Base-by-base conservation (phyloP, 2,888 invertebrate species). In the Gortyna flavago region DNA sequence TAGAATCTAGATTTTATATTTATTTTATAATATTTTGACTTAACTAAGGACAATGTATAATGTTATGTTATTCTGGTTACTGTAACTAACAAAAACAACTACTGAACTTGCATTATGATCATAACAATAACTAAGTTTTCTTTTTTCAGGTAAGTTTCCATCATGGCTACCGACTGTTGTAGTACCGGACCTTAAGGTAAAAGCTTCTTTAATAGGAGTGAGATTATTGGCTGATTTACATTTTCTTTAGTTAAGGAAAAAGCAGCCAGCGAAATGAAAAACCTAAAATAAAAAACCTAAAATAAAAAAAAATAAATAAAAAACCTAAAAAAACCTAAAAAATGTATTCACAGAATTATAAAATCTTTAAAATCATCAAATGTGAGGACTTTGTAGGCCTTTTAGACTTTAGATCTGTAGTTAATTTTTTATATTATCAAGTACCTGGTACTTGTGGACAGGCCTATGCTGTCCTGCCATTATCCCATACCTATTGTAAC, bases 91-190 rank as follows among this genome's bases (percentile, higher is more conserved):
- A 57, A 57, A 69, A 70, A 21, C 32, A 51, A 54, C n/a, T 25
- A 13, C 13, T 35, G 44, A n/a, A 11, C n/a, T 11, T 57, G 11
- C 11, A 0, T 35, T 64, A 3, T n/a, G 7, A 64, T 69, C 16
- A 16, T 35, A 62, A 5, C 16, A 64, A 16, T 48, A 59, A 72
- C n/a, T 7, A 0, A 6, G 0, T 54, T 76, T 6, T n/a, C 25
- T 66, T 18, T 68, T 82, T 83, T 62, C 81, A 83, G 83, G 83
- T 83, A 83, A 83, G 83, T 83, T 16, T 21, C n/a, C 48, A 62
- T 16, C 13, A 38, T 48, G 4, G 48, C 32, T 32, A 67, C 16
- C 11, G 38, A 21, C 29, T 64, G 35, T 25, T 25, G 29, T 7
- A n/a, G 29, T 16, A 32, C 16, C 2, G 21, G 8, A 48, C 11